phyloP scores from a whole-genome alignment of 2,888 invertebrate genomes.

The Clivina fossor region DNA sequence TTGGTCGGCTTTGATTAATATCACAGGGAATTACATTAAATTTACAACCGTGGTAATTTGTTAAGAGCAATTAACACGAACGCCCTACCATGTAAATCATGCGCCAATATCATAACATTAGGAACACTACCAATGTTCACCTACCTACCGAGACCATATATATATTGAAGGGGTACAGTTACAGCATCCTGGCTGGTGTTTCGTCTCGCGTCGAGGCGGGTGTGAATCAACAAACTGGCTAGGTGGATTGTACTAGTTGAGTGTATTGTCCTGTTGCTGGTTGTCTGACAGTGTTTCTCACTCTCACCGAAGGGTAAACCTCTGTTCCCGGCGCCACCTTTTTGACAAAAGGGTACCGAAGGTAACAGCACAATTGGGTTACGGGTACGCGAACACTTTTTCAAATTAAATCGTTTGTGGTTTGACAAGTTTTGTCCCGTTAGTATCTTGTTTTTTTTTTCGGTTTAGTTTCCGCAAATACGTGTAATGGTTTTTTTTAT shows the following conservation, averaged over 20 bases:
- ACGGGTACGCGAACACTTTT: no score
- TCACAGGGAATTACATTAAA: conserved; percentile 43
- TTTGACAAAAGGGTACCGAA: neutral
- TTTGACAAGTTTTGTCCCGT: no score
- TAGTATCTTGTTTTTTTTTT: no score
- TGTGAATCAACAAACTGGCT: no score
- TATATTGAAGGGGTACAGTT: neutral
- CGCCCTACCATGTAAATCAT: conserved; percentile 43
- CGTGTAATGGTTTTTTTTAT: no score
- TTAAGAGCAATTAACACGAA: conserved; percentile 48
- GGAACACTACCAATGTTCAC: no score
- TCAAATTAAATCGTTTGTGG: no score
- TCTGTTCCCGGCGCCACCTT: neutral
- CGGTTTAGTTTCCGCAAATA: no score
- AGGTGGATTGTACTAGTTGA: conserved; percentile 35
- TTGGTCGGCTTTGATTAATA: conserved; percentile 39
- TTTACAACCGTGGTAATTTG: conserved; percentile 48
- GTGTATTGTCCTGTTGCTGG: conserved; percentile 53
- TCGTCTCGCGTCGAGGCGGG: neutral
- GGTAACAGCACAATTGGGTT: no score
- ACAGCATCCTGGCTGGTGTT: neutral
- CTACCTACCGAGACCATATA: no score
- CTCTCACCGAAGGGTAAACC: conserved; percentile 39
- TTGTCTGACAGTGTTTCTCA: conserved; percentile 49
- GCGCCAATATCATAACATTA: conserved; percentile 32